phyloP scores from a whole-genome alignment of 2,113 vertebrate species.

The Euleptes europaea region DNA sequence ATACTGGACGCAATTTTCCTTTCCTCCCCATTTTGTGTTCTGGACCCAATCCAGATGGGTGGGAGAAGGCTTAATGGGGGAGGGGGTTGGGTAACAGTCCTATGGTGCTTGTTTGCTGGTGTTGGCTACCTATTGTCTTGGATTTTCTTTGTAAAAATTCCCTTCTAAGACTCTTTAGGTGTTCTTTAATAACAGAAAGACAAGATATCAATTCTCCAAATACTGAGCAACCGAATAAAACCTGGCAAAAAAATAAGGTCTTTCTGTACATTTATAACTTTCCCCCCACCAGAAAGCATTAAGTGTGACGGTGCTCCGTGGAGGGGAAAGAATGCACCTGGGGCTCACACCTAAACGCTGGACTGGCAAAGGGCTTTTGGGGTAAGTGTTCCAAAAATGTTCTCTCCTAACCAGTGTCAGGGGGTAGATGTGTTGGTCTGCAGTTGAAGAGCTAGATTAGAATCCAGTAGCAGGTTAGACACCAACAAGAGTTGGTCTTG shows the following conservation, averaged over 20 bases:
- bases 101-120: no score
- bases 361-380: constrained; percentile 91
- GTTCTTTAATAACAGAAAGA: no score
- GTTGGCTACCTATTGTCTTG: no score
- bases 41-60: neutral
- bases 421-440: no score
- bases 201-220: no score
- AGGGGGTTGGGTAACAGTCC: neutral
- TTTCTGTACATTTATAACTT: constrained; percentile 13
- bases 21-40: no score
- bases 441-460: no score
- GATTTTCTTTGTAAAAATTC: no score
- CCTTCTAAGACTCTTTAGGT: no score
- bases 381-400: constrained; percentile 71
- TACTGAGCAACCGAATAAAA: neutral
- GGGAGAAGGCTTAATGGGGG: neutral
- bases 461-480: no score
- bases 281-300: constrained; percentile 80
- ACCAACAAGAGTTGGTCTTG: no score
- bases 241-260: neutral
- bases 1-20: neutral
- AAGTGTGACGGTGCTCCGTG: constrained; percentile 82
- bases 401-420: neutral
- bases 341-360: constrained; percentile 88
- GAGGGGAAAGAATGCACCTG: constrained; percentile 80